Evolutionary conservation across 2,797 vertebrate genomes (phyloP).

Genomic region (Anableps anableps): DNA sequence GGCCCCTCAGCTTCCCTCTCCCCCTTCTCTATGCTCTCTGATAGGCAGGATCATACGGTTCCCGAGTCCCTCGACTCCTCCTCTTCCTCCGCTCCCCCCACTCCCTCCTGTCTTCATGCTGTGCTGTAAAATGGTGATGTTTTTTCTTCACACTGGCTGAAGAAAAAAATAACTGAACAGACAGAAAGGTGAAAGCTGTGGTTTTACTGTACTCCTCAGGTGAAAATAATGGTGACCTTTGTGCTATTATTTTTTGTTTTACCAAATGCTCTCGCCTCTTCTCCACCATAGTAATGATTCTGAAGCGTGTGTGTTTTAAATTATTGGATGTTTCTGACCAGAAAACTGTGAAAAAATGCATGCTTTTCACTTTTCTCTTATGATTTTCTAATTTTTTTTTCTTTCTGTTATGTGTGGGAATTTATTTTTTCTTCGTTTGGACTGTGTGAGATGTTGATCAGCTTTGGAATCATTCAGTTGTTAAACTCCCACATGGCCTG

Average conservation of each 20-base stretch:
- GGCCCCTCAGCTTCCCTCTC: slow-evolving; percentile 9
- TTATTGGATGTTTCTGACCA: slow-evolving; percentile 59
- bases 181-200: slow-evolving; percentile 88
- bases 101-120: slow-evolving; percentile 84
- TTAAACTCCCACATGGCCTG: slow-evolving; percentile 76
- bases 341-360: slow-evolving; percentile 91
- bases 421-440: slow-evolving; percentile 45
- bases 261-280: slow-evolving; percentile 86
- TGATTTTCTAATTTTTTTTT: slow-evolving; percentile 79
- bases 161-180: slow-evolving; percentile 83
- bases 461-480: slow-evolving; percentile 87
- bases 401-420: slow-evolving; percentile 69
- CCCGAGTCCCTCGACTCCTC: slow-evolving; percentile 66
- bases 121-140: slow-evolving; percentile 84
- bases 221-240: slow-evolving; percentile 87
- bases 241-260: slow-evolving; percentile 88
- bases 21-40: slow-evolving; percentile 43
- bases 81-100: slow-evolving; percentile 62
- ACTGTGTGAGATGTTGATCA: slow-evolving; percentile 62
- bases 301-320: slow-evolving; percentile 81
- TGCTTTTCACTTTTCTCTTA: slow-evolving; percentile 91
- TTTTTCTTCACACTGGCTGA: slow-evolving; percentile 85
- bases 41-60: slow-evolving; percentile 65
- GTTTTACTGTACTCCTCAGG: slow-evolving; percentile 80
- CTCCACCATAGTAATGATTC: slow-evolving; percentile 86